Base-by-base conservation (phyloP, 2,113 vertebrate genomes). In the Rhinichthys klamathensis region DNA sequence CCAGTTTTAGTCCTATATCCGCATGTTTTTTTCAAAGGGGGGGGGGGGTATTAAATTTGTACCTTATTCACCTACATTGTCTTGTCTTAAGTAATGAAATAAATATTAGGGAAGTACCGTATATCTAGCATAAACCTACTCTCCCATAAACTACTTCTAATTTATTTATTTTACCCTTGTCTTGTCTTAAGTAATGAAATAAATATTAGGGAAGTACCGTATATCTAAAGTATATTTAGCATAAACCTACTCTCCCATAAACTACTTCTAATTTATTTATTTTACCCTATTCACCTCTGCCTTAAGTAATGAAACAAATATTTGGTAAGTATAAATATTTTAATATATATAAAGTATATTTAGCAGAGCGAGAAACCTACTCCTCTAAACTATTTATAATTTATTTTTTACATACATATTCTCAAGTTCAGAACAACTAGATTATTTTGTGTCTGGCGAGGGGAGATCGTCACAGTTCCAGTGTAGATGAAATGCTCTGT, bases 401-500 rank as follows among this genome's bases (percentile, higher is more conserved):
- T 78, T 15, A 86, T 63, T 58, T 86, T 76, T 51, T 78, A 87
- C 56, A 65, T 72, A 10, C 65, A 70, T n/a, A 78, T 82, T 81
- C 54, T 51, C 38, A 72, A 73, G 13, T 79, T 65, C 41, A 61
- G 27, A 83, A 79, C 84, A 85, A 82, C 54, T 84, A 76, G 60
- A 60, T 84, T 76, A 83, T 83, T 84, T 84, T 49, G 21, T 69
- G 11, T 80, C 44, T 70, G 75, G 81, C 58, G 38, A 72, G 56
- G 58, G 63, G 21, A 78, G 54, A 85, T 83, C 46, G 16, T 74
- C 56, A 3, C 83, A 41, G 67, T 63, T 88, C 78, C 56, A 30
- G 10, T 18, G 70, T 38, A 58, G 73, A 82, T 82, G 80, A 85
- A 87, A 82, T 60, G 72, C 74, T 79, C 74, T 77, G 84, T 88